phyloP scores from a whole-genome alignment of 2,113 vertebrate species.

The Paramisgurnus dabryanus region DNA sequence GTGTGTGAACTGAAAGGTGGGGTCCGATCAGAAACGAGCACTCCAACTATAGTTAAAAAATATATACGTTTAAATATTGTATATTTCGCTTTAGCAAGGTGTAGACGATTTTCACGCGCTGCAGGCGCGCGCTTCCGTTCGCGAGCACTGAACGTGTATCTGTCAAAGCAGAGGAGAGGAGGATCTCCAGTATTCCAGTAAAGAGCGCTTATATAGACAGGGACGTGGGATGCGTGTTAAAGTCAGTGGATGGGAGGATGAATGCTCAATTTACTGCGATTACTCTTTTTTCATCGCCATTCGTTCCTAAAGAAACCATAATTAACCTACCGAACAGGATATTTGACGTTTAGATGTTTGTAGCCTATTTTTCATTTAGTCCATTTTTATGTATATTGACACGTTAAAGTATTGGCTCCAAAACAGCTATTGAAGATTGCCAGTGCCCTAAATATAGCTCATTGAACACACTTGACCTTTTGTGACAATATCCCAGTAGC shows the following conservation, averaged over 20 bases:
- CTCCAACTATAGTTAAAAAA: background rate
- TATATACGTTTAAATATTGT: background rate
- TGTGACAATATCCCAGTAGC: too few relatives aligned
- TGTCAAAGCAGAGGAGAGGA: conserved; percentile 40
- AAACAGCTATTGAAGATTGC: too few relatives aligned
- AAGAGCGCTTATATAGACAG: conserved; percentile 13
- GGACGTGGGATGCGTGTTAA: conserved; percentile 35
- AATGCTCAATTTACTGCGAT: conserved; percentile 22
- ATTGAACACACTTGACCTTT: too few relatives aligned
- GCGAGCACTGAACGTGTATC: conserved; percentile 1
- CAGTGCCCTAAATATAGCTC: too few relatives aligned
- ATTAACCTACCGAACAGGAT: too few relatives aligned
- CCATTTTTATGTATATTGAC: too few relatives aligned
- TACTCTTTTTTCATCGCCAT: background rate
- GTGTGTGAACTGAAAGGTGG: background rate
- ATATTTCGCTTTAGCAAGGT: background rate
- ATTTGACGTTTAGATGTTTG: too few relatives aligned
- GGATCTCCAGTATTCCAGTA: conserved; percentile 12
- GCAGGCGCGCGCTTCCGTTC: conserved; percentile 1
- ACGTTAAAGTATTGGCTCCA: too few relatives aligned
- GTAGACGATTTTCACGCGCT: conserved; percentile 1
- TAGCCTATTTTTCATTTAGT: too few relatives aligned
- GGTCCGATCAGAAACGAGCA: background rate
- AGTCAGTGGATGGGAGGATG: conserved; percentile 29
- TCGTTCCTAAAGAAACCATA: background rate